Evolutionary conservation across 2,888 invertebrate species (phyloP).

Genomic region (Sialis fuliginosa): DNA sequence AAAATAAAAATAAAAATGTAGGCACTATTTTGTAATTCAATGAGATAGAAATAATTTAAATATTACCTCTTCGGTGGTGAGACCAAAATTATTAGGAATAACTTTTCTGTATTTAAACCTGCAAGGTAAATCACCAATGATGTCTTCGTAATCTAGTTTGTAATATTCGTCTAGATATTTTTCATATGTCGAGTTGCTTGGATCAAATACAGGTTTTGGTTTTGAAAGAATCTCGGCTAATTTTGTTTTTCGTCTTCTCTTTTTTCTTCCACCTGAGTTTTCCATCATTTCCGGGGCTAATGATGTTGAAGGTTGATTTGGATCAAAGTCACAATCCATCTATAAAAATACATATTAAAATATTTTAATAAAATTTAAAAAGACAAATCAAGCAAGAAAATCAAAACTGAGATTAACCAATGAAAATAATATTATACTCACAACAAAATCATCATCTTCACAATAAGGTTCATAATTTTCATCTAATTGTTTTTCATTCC

Average conservation of each 20-base stretch:
- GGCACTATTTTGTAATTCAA: neutral
- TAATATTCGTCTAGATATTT: slow-evolving; percentile 92
- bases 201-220: slow-evolving; percentile 74
- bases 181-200: slow-evolving; percentile 57
- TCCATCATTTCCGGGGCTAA: slow-evolving; percentile 28
- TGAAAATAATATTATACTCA: slow-evolving; percentile 20
- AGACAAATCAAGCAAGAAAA: neutral
- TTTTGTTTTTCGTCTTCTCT: slow-evolving; percentile 47
- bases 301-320: no score
- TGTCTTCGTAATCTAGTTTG: slow-evolving; percentile 86
- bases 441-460: slow-evolving; percentile 68
- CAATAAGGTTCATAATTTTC: slow-evolving; percentile 36
- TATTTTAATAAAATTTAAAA: slow-evolving; percentile 5
- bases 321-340: slow-evolving; percentile 83
- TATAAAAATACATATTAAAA: slow-evolving; percentile 18
- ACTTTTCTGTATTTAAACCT: slow-evolving; percentile 86
- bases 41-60: neutral
- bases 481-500: slow-evolving; percentile 25
- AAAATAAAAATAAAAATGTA: slow-evolving; percentile 8
- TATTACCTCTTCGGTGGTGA: slow-evolving; percentile 73
- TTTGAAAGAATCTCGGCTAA: slow-evolving; percentile 53
- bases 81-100: slow-evolving; percentile 78
- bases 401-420: neutral
- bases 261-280: slow-evolving; percentile 36
- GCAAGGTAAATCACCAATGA: slow-evolving; percentile 80